Evolutionary conservation across 2,113 vertebrate genomes (phyloP).

Genomic region (Ammodytes marinus): DNA sequence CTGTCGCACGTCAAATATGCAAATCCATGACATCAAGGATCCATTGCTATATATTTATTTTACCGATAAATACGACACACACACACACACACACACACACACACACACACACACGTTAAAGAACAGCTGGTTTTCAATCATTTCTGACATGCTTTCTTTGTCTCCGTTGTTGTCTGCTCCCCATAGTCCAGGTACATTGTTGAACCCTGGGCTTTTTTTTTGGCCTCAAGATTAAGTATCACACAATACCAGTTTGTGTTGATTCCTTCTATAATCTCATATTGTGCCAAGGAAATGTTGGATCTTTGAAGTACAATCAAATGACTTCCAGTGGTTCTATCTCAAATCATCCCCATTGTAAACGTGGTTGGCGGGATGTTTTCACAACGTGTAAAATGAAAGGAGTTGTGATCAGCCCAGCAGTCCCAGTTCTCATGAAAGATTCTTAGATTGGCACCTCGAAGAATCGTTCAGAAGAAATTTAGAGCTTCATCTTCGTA

Average conservation of each 20-base stretch:
- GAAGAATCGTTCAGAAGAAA: too few relatives aligned
- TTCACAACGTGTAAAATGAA: too few relatives aligned
- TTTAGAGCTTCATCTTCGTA: background rate
- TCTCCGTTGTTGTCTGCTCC: background rate
- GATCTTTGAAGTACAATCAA: background rate
- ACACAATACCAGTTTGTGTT: background rate
- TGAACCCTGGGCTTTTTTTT: background rate
- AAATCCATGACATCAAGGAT: background rate
- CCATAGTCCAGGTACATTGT: background rate
- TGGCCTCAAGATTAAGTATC: background rate
- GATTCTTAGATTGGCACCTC: background rate
- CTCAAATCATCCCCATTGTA: background rate
- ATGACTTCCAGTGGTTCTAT: background rate
- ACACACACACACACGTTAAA: background rate
- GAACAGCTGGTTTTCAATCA: background rate
- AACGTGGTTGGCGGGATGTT: background rate
- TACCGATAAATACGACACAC: background rate
- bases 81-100: too few relatives aligned
- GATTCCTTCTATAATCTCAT: background rate
- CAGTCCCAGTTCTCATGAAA: too few relatives aligned
- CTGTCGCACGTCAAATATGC: background rate
- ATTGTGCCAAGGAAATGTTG: background rate
- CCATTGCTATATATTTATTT: background rate
- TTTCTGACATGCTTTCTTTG: background rate
- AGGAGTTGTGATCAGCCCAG: background rate